These are phyloP conservation scores for Colaptes auratus DNA, from an alignment of 2,113 vertebrate species.

Conservation along the genomic window DNA sequence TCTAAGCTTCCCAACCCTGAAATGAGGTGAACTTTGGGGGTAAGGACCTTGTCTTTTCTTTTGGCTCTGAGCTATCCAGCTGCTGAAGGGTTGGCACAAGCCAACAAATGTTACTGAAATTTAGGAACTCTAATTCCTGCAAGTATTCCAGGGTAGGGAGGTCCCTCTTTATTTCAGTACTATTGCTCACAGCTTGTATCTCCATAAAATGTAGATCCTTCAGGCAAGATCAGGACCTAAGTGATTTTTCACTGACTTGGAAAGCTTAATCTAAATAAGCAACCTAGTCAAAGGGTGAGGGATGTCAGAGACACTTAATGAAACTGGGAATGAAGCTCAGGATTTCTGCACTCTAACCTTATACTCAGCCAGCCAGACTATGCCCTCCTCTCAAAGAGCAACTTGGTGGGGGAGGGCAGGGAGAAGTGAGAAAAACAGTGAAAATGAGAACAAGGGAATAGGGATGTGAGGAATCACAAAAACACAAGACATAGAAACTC, in stretches of 20 bases:
- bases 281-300: neutral
- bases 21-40: neutral
- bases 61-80: neutral
- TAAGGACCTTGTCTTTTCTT: neutral
- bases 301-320: neutral
- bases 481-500: neutral
- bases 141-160: neutral
- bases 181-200: neutral
- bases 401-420: neutral
- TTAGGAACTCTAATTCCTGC: neutral
- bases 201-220: neutral
- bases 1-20: neutral
- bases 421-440: neutral
- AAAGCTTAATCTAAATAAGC: neutral
- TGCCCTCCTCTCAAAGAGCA: neutral
- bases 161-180: neutral
- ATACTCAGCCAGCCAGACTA: neutral
- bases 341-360: neutral
- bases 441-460: neutral
- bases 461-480: neutral
- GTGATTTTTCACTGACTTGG: neutral
- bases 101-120: neutral
- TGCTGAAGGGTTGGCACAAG: neutral
- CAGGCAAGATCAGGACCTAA: neutral
- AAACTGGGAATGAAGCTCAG: neutral